Evolutionary conservation across 2,888 invertebrate species (phyloP).

Genomic region (Gryllus longicercus): DNA sequence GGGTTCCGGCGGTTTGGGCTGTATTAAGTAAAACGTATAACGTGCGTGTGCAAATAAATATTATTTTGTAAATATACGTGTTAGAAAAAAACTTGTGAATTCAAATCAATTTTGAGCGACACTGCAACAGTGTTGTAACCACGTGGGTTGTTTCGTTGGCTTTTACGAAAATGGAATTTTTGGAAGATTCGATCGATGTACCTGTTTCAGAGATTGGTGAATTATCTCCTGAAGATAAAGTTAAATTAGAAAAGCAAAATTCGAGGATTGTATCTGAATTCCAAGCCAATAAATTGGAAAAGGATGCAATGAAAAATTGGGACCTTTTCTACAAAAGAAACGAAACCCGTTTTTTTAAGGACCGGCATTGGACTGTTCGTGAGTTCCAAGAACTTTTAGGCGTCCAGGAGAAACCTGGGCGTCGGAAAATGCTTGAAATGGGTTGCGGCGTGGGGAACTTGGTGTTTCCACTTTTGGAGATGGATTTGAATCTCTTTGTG

Average conservation of each 20-base stretch:
- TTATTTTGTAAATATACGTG: too few relatives aligned
- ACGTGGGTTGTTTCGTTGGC: not conserved
- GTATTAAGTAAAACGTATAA: too few relatives aligned
- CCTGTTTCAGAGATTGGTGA: not conserved
- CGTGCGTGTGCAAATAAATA: too few relatives aligned
- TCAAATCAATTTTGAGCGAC: too few relatives aligned
- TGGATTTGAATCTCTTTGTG: conserved; percentile 66
- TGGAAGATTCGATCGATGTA: not conserved
- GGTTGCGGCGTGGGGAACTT: conserved; percentile 98
- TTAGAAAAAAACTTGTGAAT: too few relatives aligned
- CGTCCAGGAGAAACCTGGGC: conserved; percentile 43
- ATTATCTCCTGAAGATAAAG: conserved; percentile 56
- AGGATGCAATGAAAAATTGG: conserved; percentile 86
- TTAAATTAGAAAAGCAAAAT: conserved; percentile 66
- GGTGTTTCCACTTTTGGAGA: conserved; percentile 84
- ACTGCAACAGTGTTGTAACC: not conserved
- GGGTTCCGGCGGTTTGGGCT: too few relatives aligned
- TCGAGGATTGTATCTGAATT: conserved; percentile 64
- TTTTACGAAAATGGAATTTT: not conserved
- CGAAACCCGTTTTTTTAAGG: conserved; percentile 88
- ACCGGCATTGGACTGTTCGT: conserved; percentile 93
- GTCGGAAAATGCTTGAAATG: conserved; percentile 61
- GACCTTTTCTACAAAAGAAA: conserved; percentile 96
- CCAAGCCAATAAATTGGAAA: conserved; percentile 73
- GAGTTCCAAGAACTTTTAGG: conserved; percentile 80